Percentiles rank a stretch among this genome's conserved stretches.
Conservation (phyloP, 2,888 invertebrate species). For the Harmothoe impar region DNA sequence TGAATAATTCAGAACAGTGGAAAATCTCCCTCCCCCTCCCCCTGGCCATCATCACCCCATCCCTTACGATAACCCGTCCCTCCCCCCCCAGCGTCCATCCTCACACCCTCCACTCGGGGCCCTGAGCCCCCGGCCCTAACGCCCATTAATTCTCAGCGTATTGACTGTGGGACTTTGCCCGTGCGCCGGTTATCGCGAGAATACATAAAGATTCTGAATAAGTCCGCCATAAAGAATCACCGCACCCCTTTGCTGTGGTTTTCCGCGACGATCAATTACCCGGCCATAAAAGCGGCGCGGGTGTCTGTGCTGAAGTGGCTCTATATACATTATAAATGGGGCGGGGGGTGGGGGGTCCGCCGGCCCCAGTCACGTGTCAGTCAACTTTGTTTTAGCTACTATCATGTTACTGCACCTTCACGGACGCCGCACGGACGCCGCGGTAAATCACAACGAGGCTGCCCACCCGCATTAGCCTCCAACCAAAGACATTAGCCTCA, state of each 20-base stretch:
- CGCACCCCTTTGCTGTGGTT: constrained; percentile 21
- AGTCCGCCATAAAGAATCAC: constrained; percentile 45
- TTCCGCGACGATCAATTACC: constrained; percentile 52
- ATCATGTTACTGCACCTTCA: constrained; percentile 60
- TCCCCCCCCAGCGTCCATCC: background rate
- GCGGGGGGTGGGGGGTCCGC: constrained; percentile 10
- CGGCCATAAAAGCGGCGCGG: background rate
- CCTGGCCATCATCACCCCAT: background rate
- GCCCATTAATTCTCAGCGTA: constrained; percentile 47
- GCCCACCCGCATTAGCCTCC: background rate
- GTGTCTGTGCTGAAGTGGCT: constrained; percentile 15
- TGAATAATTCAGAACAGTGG: constrained; percentile 60
- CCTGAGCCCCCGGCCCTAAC: background rate
- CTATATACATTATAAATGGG: constrained; percentile 57
- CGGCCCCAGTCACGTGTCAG: constrained; percentile 46
- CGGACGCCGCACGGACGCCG: background rate
- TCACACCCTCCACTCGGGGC: background rate
- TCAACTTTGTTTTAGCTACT: constrained; percentile 55
- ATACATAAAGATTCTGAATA: constrained; percentile 61
- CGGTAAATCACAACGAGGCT: constrained; percentile 36
- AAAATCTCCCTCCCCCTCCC: constrained; percentile 5
- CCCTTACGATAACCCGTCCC: background rate
- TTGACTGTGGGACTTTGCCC: constrained; percentile 37
- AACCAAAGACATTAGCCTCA: too few relatives aligned
- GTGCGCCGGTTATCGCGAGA: constrained; percentile 40